Base-by-base conservation (phyloP, 2,113 vertebrate species). In the Chrysochloris asiatica region DNA sequence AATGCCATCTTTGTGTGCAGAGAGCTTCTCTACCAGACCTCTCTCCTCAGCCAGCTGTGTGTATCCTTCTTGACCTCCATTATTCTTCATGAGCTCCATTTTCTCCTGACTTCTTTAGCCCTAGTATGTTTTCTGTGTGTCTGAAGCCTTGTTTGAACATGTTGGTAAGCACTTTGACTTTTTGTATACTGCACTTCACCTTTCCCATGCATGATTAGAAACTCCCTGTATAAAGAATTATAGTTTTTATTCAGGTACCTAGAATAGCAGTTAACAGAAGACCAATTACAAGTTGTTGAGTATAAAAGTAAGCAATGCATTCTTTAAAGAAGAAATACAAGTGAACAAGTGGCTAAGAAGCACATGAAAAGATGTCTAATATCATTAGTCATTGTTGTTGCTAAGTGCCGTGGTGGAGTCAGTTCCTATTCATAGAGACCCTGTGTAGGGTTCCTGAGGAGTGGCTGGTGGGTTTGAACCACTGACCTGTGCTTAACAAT, bases 291-390 rank as follows among this genome's bases (percentile, higher is more conserved):
- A n/a, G 43, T 9, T 73, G 41, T 13, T 67, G 12, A 41, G 33
- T 72, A 79, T 78, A 77, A 63, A 95, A 88, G 13, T 43, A 71
- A 75, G 78, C 24, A 81, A n/a, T 65, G n/a, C n/a, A 84, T 88
- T 86, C 61, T 41, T 26, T 61, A 28, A 26, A 61, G 56, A 61
- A 10, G 56, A 61, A 61, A 30, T 61, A 28, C n/a, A n/a, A n/a
- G n/a, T n/a, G n/a, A n/a, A n/a, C n/a, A n/a, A n/a, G n/a, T n/a
- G n/a, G n/a, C n/a, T n/a, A n/a, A n/a, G n/a, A n/a, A n/a, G n/a
- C n/a, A n/a, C 26, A 28, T 61, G 26, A 28, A 61, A 30, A 61
- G 6, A 30, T 6, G 26, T 61, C 28, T 26, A 30, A 10, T 61
- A 9, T 19, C 56, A 61, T 61, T 61, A 61, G 26, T 10, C n/a